Conservation (phyloP, 2,888 invertebrate species). For the Laothoe populi region DNA sequence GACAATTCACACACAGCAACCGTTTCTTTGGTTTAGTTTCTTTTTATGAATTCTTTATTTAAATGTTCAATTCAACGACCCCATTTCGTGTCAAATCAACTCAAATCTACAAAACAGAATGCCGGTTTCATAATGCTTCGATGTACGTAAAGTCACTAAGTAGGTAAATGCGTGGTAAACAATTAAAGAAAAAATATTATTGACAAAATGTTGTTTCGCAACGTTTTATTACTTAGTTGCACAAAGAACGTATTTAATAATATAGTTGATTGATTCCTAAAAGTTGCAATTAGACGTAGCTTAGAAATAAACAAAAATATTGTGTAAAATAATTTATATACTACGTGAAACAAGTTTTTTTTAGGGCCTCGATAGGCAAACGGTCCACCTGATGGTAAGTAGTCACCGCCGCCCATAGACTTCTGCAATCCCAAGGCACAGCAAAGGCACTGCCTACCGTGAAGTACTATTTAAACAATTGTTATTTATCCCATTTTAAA, state of each 20-base stretch:
- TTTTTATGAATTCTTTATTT: constrained; percentile 41
- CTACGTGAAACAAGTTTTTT: too few species aligned
- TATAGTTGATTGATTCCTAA: background rate
- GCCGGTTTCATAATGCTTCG: constrained; percentile 39
- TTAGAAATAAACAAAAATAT: background rate
- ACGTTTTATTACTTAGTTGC: background rate
- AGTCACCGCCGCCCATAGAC: too few species aligned
- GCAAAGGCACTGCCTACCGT: too few species aligned
- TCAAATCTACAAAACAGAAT: constrained; percentile 31
- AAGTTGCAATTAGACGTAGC: constrained; percentile 9
- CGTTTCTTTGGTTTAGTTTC: constrained; percentile 68
- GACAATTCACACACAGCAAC: constrained; percentile 60
- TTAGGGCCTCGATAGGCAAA: too few species aligned
- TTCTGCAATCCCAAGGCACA: too few species aligned
- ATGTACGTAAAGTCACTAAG: constrained; percentile 16
- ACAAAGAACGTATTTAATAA: background rate
- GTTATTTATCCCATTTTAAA: constrained; percentile 17
- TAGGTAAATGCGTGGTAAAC: constrained; percentile 28
- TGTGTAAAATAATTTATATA: too few species aligned
- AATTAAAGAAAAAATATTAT: constrained; percentile 24
- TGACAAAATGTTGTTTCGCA: constrained; percentile 1
- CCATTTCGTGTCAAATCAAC: constrained; percentile 53
- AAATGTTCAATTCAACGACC: constrained; percentile 60
- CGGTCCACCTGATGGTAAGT: too few species aligned
- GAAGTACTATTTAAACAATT: background rate